A percentile compares a stretch with the other conserved stretches of the same genome.
phyloP scores from a whole-genome alignment of 2,797 vertebrate species.

The Eulemur coronatus region DNA sequence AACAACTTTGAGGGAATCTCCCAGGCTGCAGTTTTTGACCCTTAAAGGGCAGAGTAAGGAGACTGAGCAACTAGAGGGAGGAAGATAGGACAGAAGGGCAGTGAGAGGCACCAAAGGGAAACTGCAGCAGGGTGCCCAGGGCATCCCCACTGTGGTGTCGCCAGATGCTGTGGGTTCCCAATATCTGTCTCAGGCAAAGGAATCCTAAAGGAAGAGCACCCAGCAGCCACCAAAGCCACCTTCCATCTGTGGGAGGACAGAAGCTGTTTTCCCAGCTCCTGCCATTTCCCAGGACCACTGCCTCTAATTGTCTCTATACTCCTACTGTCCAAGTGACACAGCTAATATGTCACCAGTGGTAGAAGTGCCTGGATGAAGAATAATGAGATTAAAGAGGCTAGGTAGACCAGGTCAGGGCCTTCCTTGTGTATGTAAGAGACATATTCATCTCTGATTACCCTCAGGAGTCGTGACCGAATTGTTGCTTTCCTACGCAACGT shows the following conservation, averaged over 20 bases:
- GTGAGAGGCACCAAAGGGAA: background rate
- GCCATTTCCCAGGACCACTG: background rate
- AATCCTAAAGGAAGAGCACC: background rate
- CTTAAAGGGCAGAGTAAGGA: background rate
- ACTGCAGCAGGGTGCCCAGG: background rate
- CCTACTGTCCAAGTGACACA: background rate
- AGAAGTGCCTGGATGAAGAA: background rate
- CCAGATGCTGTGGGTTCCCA: background rate
- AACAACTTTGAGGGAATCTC: background rate
- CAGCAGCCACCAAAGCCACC: background rate
- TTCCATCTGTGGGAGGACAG: background rate
- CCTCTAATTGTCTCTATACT: background rate
- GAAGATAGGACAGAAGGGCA: too few species aligned
- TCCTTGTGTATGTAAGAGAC: background rate
- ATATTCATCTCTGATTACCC: background rate
- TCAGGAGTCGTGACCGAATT: accelerated
- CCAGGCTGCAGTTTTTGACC: background rate
- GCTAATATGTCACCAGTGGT: accelerated
- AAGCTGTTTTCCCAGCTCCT: background rate
- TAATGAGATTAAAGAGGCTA: background rate
- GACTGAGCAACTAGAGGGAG: background rate
- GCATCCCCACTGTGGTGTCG: background rate
- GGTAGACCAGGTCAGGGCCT: accelerated
- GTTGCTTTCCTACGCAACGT: background rate
- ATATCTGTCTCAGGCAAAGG: background rate